These are phyloP conservation scores for Bombus superbus DNA, from an alignment of 1,140 invertebrate genomes.

Conservation along the genomic window DNA sequence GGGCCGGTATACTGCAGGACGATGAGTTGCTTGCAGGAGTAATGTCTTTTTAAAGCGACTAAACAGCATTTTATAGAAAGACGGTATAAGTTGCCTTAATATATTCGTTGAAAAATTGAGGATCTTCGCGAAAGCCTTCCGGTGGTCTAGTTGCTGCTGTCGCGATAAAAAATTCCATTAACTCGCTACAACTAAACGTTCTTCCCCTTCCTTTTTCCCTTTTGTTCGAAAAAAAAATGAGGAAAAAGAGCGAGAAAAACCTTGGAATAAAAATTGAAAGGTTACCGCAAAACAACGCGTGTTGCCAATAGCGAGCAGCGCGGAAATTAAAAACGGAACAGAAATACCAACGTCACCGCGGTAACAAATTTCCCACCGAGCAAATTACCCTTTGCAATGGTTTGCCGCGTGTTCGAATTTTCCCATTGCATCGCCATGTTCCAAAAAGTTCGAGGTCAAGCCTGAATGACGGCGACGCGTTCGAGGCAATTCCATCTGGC, in stretches of 20 bases:
- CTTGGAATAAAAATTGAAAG: not conserved
- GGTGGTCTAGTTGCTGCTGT: not conserved
- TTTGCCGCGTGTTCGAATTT: not conserved
- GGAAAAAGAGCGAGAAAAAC: not conserved
- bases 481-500: not conserved
- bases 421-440: not conserved
- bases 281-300: not conserved
- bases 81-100: constrained; percentile 2
- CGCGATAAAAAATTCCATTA: constrained; percentile 15
- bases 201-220: too few species aligned
- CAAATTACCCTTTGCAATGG: not conserved
- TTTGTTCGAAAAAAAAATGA: not conserved
- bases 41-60: constrained; percentile 6
- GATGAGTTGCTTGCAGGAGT: not conserved
- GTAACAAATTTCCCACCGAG: not conserved
- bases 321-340: not conserved
- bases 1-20: too few species aligned
- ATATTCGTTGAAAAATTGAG: constrained; percentile 14
- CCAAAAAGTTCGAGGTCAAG: not conserved
- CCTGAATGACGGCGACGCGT: not conserved
- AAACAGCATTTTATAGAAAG: constrained; percentile 1
- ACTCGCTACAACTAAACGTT: not conserved
- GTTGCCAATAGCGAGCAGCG: not conserved
- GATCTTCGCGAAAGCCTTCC: not conserved
- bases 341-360: too few species aligned